Base-by-base conservation (phyloP, 2,113 vertebrate genomes). In the Calonectris borealis region DNA sequence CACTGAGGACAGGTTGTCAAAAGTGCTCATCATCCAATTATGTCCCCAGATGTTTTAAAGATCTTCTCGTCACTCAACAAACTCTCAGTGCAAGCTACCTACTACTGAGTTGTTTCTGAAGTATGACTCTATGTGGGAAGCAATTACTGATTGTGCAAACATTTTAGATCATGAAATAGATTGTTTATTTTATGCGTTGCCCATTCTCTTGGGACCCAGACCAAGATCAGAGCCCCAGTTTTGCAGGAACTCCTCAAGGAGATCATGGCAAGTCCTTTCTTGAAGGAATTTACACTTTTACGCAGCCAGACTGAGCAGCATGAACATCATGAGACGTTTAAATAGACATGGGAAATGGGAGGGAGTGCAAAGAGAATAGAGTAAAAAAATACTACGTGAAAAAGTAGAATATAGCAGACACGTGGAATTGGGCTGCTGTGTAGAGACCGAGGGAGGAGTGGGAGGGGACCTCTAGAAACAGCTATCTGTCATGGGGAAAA, bases 1-100 rank as follows among this genome's bases (percentile, higher is more conserved):
- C 48, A 78, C 69, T 57, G 65, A 94, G 54, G 77, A 92, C 91
- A 89, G 91, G 52, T 93, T 96, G 95, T 88, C 83, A 92, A 40
- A 91, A 93, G 61, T 68, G 80, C 83, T 96, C 80, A 86, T 94
- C 91, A 84, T 92, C 88, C 73, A 81, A 2, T 86, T 92, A 71
- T 68, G 36, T 84, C 42, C 49, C 72, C 88, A 90, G 83, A 76
- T 87, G 70, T 72, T 91, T 75, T 71, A 82, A 85, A 91, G 73
- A 77, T 89, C 77, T 86, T 42, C 79, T 91, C 0, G 0, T 94
- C 95, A 85, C 57, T 93, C 92, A 91, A 17, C 66, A 54, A 65
- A 66, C n/a, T 87, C 73, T 91, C 46, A 82, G 29, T 60, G 24
- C 49, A 61, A 79, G 57, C 86, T 87, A 20, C 54, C 81, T 87